A percentile compares a stretch with the other conserved stretches of the same genome.
phyloP scores from a whole-genome alignment of 2,113 vertebrate species.

The Pituophis catenifer region DNA sequence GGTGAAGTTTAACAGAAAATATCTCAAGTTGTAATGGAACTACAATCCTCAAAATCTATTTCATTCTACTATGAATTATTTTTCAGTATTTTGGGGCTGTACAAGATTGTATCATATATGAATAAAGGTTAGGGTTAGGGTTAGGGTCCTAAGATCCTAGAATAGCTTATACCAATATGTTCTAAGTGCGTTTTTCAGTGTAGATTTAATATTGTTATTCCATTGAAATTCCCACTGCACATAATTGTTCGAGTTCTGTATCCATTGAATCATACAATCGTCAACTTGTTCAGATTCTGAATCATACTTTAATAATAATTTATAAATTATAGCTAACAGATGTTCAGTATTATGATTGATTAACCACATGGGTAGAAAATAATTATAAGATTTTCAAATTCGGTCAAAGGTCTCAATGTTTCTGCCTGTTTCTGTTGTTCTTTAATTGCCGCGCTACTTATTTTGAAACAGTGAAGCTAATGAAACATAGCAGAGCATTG shows the following conservation, averaged over 20 bases:
- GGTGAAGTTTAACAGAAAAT: neutral
- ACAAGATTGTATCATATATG: neutral
- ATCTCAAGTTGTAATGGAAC: neutral
- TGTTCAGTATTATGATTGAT: neutral
- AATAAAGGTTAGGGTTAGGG: neutral
- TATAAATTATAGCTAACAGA: neutral
- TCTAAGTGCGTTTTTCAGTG: neutral
- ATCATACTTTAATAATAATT: neutral
- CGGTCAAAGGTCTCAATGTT: neutral
- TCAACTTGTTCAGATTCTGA: neutral
- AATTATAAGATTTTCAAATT: neutral
- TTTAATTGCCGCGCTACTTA: neutral
- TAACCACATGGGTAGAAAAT: neutral
- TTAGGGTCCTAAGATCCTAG: neutral
- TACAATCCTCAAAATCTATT: neutral
- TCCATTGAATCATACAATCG: neutral
- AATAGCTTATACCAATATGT: neutral
- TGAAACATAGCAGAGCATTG: neutral
- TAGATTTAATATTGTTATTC: neutral
- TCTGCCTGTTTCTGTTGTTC: neutral
- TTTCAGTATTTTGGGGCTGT: neutral
- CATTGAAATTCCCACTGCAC: neutral
- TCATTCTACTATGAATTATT: neutral
- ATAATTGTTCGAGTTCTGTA: neutral
- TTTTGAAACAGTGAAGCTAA: neutral